phyloP scores from a whole-genome alignment of 2,113 vertebrate genomes.

The Phylloscopus whistleri region DNA sequence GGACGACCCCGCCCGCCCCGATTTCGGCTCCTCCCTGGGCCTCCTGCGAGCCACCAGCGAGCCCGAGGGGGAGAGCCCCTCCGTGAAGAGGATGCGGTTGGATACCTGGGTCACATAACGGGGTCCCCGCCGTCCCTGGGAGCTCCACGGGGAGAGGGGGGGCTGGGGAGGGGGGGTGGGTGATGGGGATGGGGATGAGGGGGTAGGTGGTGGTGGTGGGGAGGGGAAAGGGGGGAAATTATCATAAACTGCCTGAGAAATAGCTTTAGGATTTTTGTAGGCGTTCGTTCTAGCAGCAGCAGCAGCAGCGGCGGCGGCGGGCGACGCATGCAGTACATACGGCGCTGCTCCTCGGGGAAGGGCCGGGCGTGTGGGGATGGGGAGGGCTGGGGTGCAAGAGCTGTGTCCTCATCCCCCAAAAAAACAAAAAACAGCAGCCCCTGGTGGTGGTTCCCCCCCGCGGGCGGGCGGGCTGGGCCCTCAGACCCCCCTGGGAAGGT shows the following conservation, averaged over 20 bases:
- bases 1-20: constrained; percentile 80
- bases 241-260: constrained; percentile 63
- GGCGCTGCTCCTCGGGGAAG: neutral
- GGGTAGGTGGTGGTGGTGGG: too few relatives aligned
- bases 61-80: constrained; percentile 83
- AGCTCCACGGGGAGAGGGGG: neutral
- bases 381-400: neutral
- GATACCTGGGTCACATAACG: constrained; percentile 92
- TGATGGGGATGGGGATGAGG: neutral
- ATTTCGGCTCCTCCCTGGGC: constrained; percentile 82
- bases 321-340: neutral
- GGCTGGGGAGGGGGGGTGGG: neutral
- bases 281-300: constrained; percentile 54
- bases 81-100: constrained; percentile 90
- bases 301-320: neutral
- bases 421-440: neutral
- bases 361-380: neutral
- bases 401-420: neutral
- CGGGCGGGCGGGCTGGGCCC: neutral
- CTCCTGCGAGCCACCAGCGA: constrained; percentile 81
- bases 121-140: neutral
- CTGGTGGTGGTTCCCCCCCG: neutral
- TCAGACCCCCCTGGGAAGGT: neutral
- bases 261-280: constrained; percentile 69
- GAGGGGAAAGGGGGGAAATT: neutral